Base-by-base conservation (phyloP, 1,140 invertebrate genomes). In the Zelostemma sp. region DNA sequence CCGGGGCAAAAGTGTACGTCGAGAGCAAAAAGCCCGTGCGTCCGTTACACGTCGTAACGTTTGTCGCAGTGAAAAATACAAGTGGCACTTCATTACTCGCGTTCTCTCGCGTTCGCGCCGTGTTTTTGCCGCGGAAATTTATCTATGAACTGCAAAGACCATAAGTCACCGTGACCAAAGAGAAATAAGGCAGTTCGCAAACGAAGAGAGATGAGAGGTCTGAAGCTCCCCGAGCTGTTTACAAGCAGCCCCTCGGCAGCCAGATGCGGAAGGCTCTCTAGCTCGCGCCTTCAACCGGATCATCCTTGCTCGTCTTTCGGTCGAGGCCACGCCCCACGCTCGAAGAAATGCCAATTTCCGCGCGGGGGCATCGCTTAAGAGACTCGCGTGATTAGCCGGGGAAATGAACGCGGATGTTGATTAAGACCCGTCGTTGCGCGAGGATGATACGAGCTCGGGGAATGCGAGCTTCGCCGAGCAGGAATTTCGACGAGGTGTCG, bases 131-230 rank as follows among this genome's bases (percentile, higher is more conserved):
- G n/a, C 31, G 40, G 11, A 16, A 60, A 59, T 68, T 57, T 53
- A 68, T 61, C 41, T 41, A 54, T 43, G 40, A 45, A 33, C 41
- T 12, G 21, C 55, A 53, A 48, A 59, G 48, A 38, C 41, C 21
- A 46, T 49, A 62, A 62, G 59, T 62, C 55, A 62, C 33, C n/a
- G 40, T 62, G 59, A 68, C 65, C 65, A 55, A 61, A 61, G 53
- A 57, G 57, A 68, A 61, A 68, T 56, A 63, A 56, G 53, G 60
- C 25, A 49, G 43, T 35, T 43, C 11, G 38, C 45, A 16, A 50
- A 40, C 45, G 53, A 53, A 47, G 53, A 56, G 47, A 45, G 16
- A 50, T 45, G 41, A 6, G 41, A 45, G 17, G 35, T 11, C 28
- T 38, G 16, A 31, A 57, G 48, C 48, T 54, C 28, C 17, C 4